Evolutionary conservation across 2,888 invertebrate species (phyloP), one percentile per base, ranked within the genome.

Genomic region (Catocala fraxini): DNA sequence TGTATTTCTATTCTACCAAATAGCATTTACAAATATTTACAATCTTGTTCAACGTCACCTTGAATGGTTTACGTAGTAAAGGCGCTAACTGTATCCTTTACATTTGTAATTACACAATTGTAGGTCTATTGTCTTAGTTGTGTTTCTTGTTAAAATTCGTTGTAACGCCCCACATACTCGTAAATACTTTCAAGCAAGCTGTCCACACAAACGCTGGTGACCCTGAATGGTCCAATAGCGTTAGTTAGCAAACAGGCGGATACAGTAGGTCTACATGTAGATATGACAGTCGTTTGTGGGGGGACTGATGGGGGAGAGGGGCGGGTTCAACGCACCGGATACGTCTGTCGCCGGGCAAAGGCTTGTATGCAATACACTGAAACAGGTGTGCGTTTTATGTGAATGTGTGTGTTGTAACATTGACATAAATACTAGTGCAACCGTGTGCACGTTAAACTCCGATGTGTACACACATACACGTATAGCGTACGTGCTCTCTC

Each of bases 321-420:
- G 84, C 78, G 84, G 85, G 93, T 89, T 93, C 93, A 92, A 91
- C 88, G 93, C 90, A 92, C 93, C 93, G 93, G 93, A 93, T 90
- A 90, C 89, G 89, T 89, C 88, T 90, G 90, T 90, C 90, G 90
- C 85, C 86, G 87, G 82, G 84, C 87, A 78, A 80, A 80, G 76
- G 81, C 79, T 77, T 81, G 83, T 84, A 84, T 86, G 85, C 87
- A 84, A 81, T 66, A 77, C 84, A 87, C 76, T 77, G 79, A 85
- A 80, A 82, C 88, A 89, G 89, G 90, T 91, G 89, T 88, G 88
- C 61, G 89, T 84, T 71, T 62, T 53, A 42, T 72, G 43, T 68
- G 59, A 15, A 65, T 84, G 82, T 88, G 85, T 85, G 86, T 66
- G 80, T 73, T 87, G 92, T 92, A 92, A 93, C 92, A 92, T 93